Conservation (phyloP, 2,113 vertebrate species). For the Hippolais icterina region DNA sequence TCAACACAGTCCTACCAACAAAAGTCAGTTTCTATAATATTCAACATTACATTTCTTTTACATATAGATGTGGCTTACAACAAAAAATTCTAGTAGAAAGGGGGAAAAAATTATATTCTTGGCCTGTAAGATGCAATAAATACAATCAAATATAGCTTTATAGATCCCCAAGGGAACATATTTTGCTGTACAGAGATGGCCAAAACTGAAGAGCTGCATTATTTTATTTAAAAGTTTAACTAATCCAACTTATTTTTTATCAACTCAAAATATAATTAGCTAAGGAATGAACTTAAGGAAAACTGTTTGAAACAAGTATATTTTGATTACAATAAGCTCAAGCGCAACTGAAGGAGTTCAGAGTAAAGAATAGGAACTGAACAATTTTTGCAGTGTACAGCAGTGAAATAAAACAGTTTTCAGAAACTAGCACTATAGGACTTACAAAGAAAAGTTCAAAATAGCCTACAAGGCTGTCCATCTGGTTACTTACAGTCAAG, state of each 20-base stretch:
- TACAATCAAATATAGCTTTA: not conserved
- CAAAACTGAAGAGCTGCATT: not conserved
- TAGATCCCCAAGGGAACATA: not conserved
- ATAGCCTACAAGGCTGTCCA: not conserved
- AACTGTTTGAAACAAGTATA: not conserved
- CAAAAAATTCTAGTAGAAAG: not conserved
- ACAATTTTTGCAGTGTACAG: not conserved
- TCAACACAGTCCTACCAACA: not conserved
- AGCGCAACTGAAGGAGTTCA: not conserved
- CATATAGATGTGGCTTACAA: not conserved
- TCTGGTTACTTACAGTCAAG: not conserved
- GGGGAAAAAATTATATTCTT: not conserved
- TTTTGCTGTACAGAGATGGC: not conserved
- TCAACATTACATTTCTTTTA: not conserved
- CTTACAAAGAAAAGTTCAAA: not conserved
- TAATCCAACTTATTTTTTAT: not conserved
- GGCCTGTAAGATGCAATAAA: not conserved
- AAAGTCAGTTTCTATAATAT: not conserved
- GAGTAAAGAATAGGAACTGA: not conserved
- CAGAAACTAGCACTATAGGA: not conserved
- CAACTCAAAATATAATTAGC: not conserved
- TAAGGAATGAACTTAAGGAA: not conserved
- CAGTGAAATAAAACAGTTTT: not conserved
- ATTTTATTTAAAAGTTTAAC: not conserved
- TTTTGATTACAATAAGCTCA: not conserved